Base-by-base conservation (phyloP, 2,113 vertebrate species). In the Lepisosteus oculatus region DNA sequence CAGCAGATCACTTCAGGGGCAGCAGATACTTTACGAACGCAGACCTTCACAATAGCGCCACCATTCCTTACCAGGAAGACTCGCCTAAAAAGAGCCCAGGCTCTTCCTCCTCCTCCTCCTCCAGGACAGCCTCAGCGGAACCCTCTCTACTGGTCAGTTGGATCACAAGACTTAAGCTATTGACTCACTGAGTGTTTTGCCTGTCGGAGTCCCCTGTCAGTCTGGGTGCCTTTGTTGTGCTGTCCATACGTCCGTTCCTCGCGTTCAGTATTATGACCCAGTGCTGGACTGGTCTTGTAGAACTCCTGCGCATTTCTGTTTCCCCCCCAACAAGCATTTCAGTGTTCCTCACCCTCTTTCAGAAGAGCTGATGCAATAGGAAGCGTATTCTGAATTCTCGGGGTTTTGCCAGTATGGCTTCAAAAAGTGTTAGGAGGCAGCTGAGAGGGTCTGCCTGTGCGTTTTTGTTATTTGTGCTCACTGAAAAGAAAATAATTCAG, bases 1-100 rank as follows among this genome's bases (percentile, higher is more conserved):
- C 96, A 0, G 90, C 93, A 0, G 97, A 98, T 88, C 96, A 95
- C 85, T 93, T 98, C 86, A 83, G 95, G 1, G 93, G 94, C 59
- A 96, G 95, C 81, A 89, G 87, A 68, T 95, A 93, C 80, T 94
- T 93, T 75, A 70, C 95, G 77, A 91, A 84, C 4, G 73, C 93
- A 0, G 92, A 96, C 75, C 90, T 96, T 55, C 95, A 97, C 88
- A 93, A 81, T 89, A 95, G 92, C 47, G 88, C 94, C 83, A 96
- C 95, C 59, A 94, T 96, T 72, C 94, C 93, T 0, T 96, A 95
- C 81, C 95, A 93, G 83, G 95, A 96, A 67, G 90, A 92, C 0
- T 79, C 87, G 1, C 70, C 84, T 79, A 93, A 90, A 72, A 95
- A 93, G 71, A 73, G 85, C 0, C 17, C 89, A 0, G 67, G 82